phyloP scores from a whole-genome alignment of 2,888 invertebrate genomes.

The Meganola albula region DNA sequence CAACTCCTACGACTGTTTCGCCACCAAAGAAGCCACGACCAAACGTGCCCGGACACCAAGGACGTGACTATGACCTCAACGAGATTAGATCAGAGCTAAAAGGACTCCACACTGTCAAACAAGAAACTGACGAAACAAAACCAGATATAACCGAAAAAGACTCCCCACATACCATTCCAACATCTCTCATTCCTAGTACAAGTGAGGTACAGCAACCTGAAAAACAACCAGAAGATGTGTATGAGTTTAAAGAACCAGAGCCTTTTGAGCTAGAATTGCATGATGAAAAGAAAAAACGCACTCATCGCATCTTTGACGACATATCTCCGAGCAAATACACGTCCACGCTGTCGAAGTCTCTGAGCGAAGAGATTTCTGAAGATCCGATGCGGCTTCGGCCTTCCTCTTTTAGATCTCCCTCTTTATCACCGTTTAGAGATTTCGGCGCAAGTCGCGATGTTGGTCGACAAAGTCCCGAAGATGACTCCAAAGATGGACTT shows the following conservation, averaged over 20 bases:
- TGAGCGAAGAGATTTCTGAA: constrained; percentile 78
- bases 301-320: constrained; percentile 72
- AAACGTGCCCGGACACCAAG: constrained; percentile 44
- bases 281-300: constrained; percentile 71
- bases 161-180: no score
- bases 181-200: constrained; percentile 21
- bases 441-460: constrained; percentile 71
- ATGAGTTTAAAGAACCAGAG: constrained; percentile 93
- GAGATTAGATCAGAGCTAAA: constrained; percentile 91
- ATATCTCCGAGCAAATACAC: constrained; percentile 71
- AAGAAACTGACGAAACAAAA: constrained; percentile 52
- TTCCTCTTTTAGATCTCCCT: constrained; percentile 56
- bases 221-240: constrained; percentile 81
- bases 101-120: constrained; percentile 80
- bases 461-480: constrained; percentile 80
- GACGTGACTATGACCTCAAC: constrained; percentile 88
- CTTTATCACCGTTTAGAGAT: constrained; percentile 67
- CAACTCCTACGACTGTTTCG: constrained; percentile 50
- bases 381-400: constrained; percentile 52
- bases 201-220: constrained; percentile 45
- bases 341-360: constrained; percentile 60
- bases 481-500: constrained; percentile 78
- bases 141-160: constrained; percentile 51
- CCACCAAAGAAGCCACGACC: constrained; percentile 59
- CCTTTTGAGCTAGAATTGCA: constrained; percentile 90